Base-by-base conservation (phyloP, 35 echinoderm and acorn worm species). In the Ophioderma brevispina region DNA sequence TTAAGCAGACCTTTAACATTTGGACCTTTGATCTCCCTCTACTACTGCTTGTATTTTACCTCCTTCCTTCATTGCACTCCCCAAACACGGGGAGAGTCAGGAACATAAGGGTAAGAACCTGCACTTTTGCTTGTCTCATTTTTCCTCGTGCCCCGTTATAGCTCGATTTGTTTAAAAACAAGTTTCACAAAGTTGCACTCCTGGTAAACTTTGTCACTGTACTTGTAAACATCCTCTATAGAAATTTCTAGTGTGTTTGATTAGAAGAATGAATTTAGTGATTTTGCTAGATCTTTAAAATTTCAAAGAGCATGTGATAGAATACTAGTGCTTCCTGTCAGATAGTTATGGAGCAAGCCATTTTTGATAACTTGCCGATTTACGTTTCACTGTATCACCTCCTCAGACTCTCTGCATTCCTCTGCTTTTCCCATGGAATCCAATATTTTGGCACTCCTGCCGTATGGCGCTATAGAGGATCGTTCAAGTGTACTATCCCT, bases 21-120 rank as follows among this genome's bases (percentile, higher is more conserved):
- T 85, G n/a, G 83, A 85, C 83, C 83, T 85, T 21, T 85, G 83
- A 85, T 85, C 88, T 82, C 81, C 81, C 80, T 90, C 63, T 75
- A 81, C 80, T 64, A 83, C 52, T 90, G 36, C 59, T 84, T 90
- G 76, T 84, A 30, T 76, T 55, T 46, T 70, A 80, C 50, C 75
- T 90, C 78, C 64, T 78, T 87, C 76, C 17, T 87, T 90, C 80
- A 80, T 32, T 35, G 83, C 39, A 40, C 37, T 25, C 77, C 37
- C 34, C 77, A 75, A 49, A 35, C 75, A 55, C 83, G 89, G 89
- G 89, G 89, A 81, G 56, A 90, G 89, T 90, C 80, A 83, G 80
- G 89, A 90, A 90, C 59, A 70, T 6, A 90, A 90, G 89, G 89
- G 89, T 90, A 90, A 90, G 89, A 81, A 77, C 50, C 35, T 52